Base-by-base conservation (phyloP, 1,140 invertebrate genomes). In the Bombus pascuorum region DNA sequence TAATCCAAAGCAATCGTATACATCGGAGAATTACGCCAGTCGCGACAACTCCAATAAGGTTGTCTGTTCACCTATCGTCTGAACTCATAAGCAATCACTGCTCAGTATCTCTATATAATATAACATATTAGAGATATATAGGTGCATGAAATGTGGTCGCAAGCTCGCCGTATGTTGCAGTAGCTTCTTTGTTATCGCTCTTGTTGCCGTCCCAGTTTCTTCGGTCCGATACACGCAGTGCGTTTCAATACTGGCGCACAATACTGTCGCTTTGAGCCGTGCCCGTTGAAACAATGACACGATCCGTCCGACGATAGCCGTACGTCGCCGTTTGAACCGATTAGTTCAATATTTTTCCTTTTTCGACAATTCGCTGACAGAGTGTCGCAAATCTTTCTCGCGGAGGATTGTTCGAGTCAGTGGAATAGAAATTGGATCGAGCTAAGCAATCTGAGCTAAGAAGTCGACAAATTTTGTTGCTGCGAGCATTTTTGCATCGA, bases 201-300 rank as follows among this genome's bases (percentile, higher is more conserved):
- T 92, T 92, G 92, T 91, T 92, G 91, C 88, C 92, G 92, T 93
- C 91, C 92, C 92, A 93, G 92, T 93, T 93, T 93, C 92, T 91
- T 89, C 92, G 92, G 86, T 92, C 83, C 91, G 89, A 92, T 91
- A 92, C 91, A 91, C 91, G 89, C 91, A 82, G 85, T 75, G 89
- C 83, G 89, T 34, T 89, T 90, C 82, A 90, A 87, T 90, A 87
- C 89, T 66, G 32, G 44, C 57, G 77, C 86, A 83, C 83, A 87
- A 87, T 90, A 80, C 83, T 53, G 81, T 81, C 86, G 81, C 81
- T 84, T 89, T 73, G 76, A 83, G 76, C 57, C 39, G 80, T 59
- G 78, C 62, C 70, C 57, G 76, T 62, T 72, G 75, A 89, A 90
- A 89, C 89, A 90, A 89, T 87, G 86, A 78, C 71, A 74, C 88